phyloP scores from a whole-genome alignment of 2,797 vertebrate species.

The Todus mexicanus region DNA sequence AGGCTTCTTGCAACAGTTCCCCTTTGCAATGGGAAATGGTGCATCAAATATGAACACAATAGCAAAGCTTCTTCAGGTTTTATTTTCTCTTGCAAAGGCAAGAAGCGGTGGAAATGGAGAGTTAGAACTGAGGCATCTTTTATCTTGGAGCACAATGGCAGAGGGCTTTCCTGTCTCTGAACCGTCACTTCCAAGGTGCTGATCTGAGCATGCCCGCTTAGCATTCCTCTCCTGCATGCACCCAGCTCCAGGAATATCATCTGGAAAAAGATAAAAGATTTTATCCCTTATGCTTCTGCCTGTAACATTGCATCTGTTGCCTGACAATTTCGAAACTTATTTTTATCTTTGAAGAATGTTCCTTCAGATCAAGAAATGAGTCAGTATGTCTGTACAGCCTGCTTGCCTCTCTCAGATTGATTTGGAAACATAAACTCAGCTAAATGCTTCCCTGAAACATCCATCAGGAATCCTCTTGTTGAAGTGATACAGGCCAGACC shows the following conservation, averaged over 20 bases:
- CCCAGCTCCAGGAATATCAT: neutral
- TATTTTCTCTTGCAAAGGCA: neutral
- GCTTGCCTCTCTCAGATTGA: neutral
- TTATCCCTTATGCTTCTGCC: neutral
- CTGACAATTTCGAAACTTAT: neutral
- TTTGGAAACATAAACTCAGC: neutral
- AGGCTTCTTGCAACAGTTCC: neutral
- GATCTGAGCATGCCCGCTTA: neutral
- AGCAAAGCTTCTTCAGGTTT: neutral
- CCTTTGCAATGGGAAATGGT: neutral
- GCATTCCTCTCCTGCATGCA: rapidly evolving
- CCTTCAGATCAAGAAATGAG: neutral
- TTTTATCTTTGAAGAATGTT: neutral
- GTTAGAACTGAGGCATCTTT: neutral
- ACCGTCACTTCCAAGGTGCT: neutral
- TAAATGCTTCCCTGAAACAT: neutral
- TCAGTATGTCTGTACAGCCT: neutral
- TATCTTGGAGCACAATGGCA: neutral
- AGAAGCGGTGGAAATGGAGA: neutral
- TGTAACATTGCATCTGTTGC: neutral
- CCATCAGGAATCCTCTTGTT: neutral
- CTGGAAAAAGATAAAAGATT: neutral
- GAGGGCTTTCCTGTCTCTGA: neutral
- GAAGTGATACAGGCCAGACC: neutral
- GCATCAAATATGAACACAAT: neutral